These are phyloP conservation scores for Drosophila carrolli DNA, from an alignment of 1,140 invertebrate species.

Conservation along the genomic window DNA sequence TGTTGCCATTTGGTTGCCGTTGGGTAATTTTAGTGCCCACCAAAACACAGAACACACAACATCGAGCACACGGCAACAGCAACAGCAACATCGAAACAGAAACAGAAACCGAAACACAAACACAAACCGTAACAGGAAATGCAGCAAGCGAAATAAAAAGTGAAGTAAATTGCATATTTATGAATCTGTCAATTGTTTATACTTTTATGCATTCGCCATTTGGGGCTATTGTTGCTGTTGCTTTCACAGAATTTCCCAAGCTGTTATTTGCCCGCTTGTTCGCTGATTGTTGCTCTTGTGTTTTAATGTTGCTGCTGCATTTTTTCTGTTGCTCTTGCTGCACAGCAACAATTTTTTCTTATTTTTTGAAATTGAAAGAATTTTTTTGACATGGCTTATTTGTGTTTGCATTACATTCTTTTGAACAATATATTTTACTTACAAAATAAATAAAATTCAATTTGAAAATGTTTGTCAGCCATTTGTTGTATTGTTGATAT, in stretches of 20 bases:
- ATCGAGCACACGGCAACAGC: constrained; percentile 30
- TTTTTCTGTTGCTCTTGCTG: constrained; percentile 22
- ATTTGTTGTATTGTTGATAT: too few species aligned
- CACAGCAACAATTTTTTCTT: neutral
- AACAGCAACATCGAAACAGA: constrained; percentile 36
- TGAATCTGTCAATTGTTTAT: constrained; percentile 84
- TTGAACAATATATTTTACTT: too few species aligned
- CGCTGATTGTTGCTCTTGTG: constrained; percentile 37
- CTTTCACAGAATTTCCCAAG: constrained; percentile 71
- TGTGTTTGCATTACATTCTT: too few species aligned
- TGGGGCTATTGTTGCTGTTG: constrained; percentile 41
- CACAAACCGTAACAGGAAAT: constrained; percentile 70
- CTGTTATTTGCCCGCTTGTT: constrained; percentile 50
- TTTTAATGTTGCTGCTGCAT: constrained; percentile 18
- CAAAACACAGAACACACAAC: constrained; percentile 54
- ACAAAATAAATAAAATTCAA: too few species aligned
- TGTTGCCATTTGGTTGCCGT: constrained; percentile 82
- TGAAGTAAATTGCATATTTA: constrained; percentile 84
- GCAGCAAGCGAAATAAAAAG: constrained; percentile 80
- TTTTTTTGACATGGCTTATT: neutral
- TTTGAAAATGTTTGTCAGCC: too few species aligned
- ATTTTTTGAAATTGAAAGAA: neutral
- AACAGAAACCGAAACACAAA: constrained; percentile 28
- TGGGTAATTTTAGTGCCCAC: constrained; percentile 78
- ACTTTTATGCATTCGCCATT: constrained; percentile 68